Conservation (phyloP, 2,797 vertebrate species). For the Lutjanus argentimaculatus region DNA sequence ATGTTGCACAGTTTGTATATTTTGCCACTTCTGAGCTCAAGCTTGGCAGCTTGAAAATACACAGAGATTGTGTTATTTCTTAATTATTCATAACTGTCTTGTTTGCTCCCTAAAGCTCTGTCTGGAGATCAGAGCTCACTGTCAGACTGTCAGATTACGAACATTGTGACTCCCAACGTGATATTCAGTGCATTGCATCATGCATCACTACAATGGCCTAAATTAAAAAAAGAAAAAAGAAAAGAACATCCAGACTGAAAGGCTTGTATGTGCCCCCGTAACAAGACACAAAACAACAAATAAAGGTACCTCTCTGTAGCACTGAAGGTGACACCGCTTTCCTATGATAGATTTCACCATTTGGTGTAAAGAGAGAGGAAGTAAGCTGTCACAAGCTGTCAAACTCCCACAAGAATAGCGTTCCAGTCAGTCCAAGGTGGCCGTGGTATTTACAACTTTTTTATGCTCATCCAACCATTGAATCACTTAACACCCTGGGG, state of each 20-base stretch:
- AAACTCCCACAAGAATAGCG: constrained; percentile 54
- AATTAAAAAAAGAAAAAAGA: background rate
- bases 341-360: constrained; percentile 30
- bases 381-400: constrained; percentile 59
- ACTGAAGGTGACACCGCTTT: constrained; percentile 53
- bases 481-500: constrained; percentile 63
- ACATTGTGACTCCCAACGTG: background rate
- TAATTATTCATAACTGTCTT: background rate
- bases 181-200: background rate
- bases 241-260: background rate
- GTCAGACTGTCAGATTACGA: background rate
- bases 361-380: constrained; percentile 36
- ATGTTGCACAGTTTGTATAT: background rate
- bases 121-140: background rate
- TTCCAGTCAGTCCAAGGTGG: constrained; percentile 68
- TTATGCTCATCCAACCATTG: constrained; percentile 70
- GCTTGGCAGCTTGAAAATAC: background rate
- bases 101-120: background rate
- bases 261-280: constrained; percentile 2
- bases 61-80: background rate
- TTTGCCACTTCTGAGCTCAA: background rate
- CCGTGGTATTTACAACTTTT: constrained; percentile 69
- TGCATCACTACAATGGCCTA: background rate
- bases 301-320: constrained; percentile 10
- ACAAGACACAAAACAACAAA: constrained; percentile 6